phyloP scores from a whole-genome alignment of 2,113 vertebrate genomes.

The Forbesichthys papilliferus region DNA sequence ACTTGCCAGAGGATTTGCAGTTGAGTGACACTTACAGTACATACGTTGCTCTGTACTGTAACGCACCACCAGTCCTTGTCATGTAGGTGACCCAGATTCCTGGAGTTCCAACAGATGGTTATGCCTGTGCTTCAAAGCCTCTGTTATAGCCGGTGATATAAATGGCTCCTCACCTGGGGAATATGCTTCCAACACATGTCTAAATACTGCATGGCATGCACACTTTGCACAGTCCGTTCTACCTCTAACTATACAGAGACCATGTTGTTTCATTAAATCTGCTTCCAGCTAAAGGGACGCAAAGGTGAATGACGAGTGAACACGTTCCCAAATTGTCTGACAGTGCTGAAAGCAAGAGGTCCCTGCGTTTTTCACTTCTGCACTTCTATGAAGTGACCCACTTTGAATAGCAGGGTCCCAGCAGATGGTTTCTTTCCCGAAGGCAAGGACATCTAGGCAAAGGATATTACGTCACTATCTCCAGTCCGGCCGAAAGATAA shows the following conservation, averaged over 20 bases:
- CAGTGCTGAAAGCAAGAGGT: not conserved
- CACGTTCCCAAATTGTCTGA: constrained; percentile 9
- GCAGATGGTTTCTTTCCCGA: constrained; percentile 60
- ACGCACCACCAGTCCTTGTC: constrained; percentile 22
- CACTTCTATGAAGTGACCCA: constrained; percentile 51
- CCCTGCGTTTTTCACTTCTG: constrained; percentile 24
- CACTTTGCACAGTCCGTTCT: constrained; percentile 11
- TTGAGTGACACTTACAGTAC: constrained; percentile 23
- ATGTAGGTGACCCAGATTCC: constrained; percentile 57
- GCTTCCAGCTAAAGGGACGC: constrained; percentile 21
- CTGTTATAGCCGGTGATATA: constrained; percentile 49
- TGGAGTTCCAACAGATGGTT: constrained; percentile 61
- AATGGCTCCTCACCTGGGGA: constrained; percentile 62
- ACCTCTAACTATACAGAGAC: not conserved
- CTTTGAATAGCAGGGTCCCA: constrained; percentile 51
- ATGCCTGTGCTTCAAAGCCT: constrained; percentile 47
- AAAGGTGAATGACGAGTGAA: constrained; percentile 16
- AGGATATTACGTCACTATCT: constrained; percentile 45
- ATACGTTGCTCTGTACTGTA: constrained; percentile 14
- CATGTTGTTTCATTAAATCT: constrained; percentile 15
- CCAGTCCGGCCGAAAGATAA: constrained; percentile 48
- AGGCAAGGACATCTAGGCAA: constrained; percentile 59
- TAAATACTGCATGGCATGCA: constrained; percentile 18
- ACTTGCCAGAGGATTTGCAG: not conserved
- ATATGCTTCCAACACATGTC: constrained; percentile 44